Conservation (phyloP, 2,888 invertebrate species). For the Agapostemon virescens region DNA sequence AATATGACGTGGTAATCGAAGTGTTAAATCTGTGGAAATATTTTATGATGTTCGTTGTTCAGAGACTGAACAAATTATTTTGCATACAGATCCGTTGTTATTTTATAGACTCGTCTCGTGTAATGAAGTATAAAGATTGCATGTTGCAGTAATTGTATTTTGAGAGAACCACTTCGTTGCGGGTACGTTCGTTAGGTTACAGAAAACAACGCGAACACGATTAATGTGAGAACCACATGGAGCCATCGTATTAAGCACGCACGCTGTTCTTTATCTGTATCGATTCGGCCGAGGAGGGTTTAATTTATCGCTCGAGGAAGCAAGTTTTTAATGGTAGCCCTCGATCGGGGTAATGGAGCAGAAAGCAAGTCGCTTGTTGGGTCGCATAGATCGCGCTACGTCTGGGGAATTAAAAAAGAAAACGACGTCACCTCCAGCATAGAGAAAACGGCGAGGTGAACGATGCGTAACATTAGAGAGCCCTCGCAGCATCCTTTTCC, state of each 20-base stretch:
- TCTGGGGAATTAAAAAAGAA: conserved; percentile 33
- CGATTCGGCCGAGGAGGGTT: neutral
- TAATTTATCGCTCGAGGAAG: conserved; percentile 6
- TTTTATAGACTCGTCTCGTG: no score
- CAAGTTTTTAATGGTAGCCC: conserved; percentile 12
- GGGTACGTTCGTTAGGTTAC: neutral
- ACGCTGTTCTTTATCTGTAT: neutral
- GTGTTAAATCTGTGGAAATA: no score
- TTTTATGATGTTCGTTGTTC: no score
- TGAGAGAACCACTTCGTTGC: neutral
- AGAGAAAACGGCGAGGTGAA: neutral
- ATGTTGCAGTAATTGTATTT: neutral
- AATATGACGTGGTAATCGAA: no score
- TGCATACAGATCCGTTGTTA: no score
- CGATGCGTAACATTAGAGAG: conserved; percentile 29
- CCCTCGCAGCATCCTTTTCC: neutral
- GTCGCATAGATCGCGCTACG: conserved; percentile 6
- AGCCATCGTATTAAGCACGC: neutral
- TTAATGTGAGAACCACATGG: neutral
- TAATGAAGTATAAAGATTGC: no score
- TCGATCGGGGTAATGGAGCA: conserved; percentile 16
- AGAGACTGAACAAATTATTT: no score
- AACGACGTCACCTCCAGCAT: neutral
- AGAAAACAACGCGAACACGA: neutral
- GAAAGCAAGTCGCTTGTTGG: conserved; percentile 12